phyloP scores from a whole-genome alignment of 2,113 vertebrate genomes.

The Osmerus eperlanus region DNA sequence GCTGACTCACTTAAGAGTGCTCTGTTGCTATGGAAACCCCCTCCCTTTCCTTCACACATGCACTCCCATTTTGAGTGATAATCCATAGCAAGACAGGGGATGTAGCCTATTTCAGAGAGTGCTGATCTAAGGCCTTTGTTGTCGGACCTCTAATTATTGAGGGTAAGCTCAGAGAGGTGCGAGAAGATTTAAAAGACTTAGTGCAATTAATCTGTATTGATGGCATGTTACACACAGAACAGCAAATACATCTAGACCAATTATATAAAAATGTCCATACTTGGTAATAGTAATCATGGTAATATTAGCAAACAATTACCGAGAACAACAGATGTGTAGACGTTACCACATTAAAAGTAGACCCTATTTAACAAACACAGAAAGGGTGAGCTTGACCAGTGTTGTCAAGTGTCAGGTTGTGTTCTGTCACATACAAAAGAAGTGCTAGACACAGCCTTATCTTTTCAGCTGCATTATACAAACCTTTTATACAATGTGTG shows the following conservation, averaged over 20 bases:
- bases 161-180: neutral
- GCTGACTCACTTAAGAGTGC: conserved; percentile 50
- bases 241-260: neutral
- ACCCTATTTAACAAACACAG: no score
- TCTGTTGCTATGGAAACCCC: conserved; percentile 57
- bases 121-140: neutral
- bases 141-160: neutral
- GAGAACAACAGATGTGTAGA: no score
- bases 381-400: no score
- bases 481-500: no score
- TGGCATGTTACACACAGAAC: neutral
- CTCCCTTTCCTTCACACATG: neutral
- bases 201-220: neutral
- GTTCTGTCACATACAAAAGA: no score
- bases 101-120: conserved; percentile 1
- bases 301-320: no score
- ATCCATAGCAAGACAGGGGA: conserved; percentile 25
- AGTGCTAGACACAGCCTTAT: no score
- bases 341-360: no score
- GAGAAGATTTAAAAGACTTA: neutral
- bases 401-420: no score
- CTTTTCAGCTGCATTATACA: no score
- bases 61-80: conserved; percentile 30
- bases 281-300: no score
- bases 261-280: no score